These are phyloP conservation scores for Drosophila nigromelanica DNA, from an alignment of 1,140 invertebrate species.

Conservation along the genomic window DNA sequence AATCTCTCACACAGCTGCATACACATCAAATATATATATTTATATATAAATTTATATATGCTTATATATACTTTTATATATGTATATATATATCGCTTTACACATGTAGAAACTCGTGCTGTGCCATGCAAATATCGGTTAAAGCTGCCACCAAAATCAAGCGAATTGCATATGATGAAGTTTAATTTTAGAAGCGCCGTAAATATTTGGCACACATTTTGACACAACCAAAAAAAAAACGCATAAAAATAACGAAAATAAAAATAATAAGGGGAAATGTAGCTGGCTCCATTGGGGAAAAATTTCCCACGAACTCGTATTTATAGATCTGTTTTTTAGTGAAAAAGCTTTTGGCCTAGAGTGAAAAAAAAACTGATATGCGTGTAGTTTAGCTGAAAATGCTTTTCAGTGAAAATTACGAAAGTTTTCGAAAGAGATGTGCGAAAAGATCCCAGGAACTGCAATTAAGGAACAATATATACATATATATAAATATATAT, in stretches of 20 bases:
- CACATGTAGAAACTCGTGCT: constrained; percentile 25
- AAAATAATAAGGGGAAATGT: constrained; percentile 39
- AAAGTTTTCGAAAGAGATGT: background rate
- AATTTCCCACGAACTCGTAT: constrained; percentile 60
- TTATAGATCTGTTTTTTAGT: constrained; percentile 69
- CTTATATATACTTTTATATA: background rate
- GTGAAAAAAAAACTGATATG: constrained; percentile 13
- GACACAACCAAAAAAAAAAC: constrained; percentile 40
- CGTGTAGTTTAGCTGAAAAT: background rate
- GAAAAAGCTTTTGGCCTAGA: constrained; percentile 41
- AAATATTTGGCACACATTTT: constrained; percentile 66
- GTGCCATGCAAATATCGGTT: constrained; percentile 58
- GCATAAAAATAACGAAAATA: constrained; percentile 12
- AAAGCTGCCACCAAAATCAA: constrained; percentile 31
- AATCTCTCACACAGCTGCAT: background rate
- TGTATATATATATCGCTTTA: constrained; percentile 1
- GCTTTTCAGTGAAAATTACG: background rate
- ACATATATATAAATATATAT: no score
- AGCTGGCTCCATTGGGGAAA: constrained; percentile 61
- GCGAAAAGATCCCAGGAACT: constrained; percentile 2
- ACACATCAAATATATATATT: background rate
- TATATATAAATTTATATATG: background rate
- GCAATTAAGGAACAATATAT: background rate
- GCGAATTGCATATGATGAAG: constrained; percentile 47
- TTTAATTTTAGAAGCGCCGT: constrained; percentile 65